Evolutionary conservation across 2,888 invertebrate genomes (phyloP).

Genomic region (Apamea sordens): DNA sequence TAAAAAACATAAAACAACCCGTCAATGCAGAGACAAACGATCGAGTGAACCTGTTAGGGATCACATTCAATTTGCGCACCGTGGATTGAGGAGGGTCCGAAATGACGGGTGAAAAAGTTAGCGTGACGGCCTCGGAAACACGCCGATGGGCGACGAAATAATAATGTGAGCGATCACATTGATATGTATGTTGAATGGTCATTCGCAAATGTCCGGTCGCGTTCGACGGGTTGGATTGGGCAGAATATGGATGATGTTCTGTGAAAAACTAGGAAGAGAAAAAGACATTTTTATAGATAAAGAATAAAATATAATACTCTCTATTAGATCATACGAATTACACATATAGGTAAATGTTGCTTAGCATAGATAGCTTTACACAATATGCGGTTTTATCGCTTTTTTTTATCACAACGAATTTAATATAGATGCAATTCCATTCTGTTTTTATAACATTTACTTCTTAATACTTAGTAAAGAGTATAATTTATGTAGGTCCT

Average conservation of each 20-base stretch:
- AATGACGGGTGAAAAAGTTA: constrained; percentile 81
- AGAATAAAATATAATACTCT: background rate
- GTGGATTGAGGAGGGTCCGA: constrained; percentile 87
- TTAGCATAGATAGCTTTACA: too few species aligned
- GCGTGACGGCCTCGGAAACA: constrained; percentile 69
- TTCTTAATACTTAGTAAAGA: background rate
- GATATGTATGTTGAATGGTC: constrained; percentile 69
- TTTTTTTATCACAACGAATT: too few species aligned
- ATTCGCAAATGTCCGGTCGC: constrained; percentile 59
- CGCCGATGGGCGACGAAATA: constrained; percentile 72
- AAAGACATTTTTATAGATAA: background rate
- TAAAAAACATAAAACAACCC: constrained; percentile 74
- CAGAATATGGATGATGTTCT: constrained; percentile 42
- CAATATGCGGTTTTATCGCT: too few species aligned
- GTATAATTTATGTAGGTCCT: background rate
- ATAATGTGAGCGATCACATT: constrained; percentile 76
- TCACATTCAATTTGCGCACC: constrained; percentile 89
- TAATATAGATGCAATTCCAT: background rate
- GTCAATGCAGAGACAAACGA: constrained; percentile 85
- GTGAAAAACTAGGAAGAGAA: constrained; percentile 15
- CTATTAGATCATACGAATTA: background rate
- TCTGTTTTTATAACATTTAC: background rate
- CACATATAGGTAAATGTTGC: background rate
- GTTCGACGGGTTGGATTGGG: constrained; percentile 60
- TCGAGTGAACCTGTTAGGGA: constrained; percentile 84